A percentile compares a stretch with the other conserved stretches of the same genome.
These are phyloP conservation scores for Pseudoips prasinana DNA, from an alignment of 2,888 invertebrate species.

Conservation along the genomic window DNA sequence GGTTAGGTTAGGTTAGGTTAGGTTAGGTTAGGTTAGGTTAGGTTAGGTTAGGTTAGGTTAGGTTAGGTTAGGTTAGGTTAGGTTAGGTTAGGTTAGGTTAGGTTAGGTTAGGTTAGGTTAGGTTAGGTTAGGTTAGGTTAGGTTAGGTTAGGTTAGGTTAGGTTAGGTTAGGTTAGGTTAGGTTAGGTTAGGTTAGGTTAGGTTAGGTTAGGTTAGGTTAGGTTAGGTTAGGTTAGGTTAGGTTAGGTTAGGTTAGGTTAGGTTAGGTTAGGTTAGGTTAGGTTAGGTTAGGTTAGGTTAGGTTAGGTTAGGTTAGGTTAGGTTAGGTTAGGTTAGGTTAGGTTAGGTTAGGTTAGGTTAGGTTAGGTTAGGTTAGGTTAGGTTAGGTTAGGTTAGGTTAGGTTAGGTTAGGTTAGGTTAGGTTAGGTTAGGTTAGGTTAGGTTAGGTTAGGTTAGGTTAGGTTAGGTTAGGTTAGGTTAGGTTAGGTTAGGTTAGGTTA, in stretches of 20 bases:
- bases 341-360: too few relatives aligned
- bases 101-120: slow-evolving; percentile 22
- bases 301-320: slow-evolving; percentile 15
- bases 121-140: slow-evolving; percentile 22
- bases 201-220: too few relatives aligned
- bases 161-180: too few relatives aligned
- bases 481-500: slow-evolving; percentile 11
- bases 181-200: too few relatives aligned
- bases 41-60: slow-evolving; percentile 20
- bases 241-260: slow-evolving; percentile 16
- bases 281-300: slow-evolving; percentile 14
- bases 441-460: too few relatives aligned
- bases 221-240: slow-evolving; percentile 16
- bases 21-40: slow-evolving; percentile 15
- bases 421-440: slow-evolving; percentile 19
- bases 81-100: slow-evolving; percentile 17
- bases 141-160: slow-evolving; percentile 17
- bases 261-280: slow-evolving; percentile 16
- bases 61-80: slow-evolving; percentile 17
- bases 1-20: slow-evolving; percentile 11
- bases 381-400: slow-evolving; percentile 20
- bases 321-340: slow-evolving; percentile 24
- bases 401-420: slow-evolving; percentile 22
- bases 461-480: slow-evolving; percentile 15
- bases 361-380: slow-evolving; percentile 26